Evolutionary conservation across 2,113 vertebrate genomes (phyloP).

Genomic region (Vanacampus margaritifer): DNA sequence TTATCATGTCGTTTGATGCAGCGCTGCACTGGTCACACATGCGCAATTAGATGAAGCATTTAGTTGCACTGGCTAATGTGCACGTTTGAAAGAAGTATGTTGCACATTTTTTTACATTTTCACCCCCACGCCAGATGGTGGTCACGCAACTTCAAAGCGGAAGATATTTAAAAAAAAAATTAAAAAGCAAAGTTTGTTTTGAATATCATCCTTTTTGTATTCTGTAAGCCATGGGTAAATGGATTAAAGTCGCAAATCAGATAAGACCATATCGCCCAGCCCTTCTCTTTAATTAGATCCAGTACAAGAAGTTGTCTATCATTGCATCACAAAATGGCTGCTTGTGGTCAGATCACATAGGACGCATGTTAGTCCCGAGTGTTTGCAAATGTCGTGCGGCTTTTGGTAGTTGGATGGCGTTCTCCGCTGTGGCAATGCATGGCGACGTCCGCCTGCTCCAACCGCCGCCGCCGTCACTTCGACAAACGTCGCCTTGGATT

Average conservation of each 20-base stretch:
- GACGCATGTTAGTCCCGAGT: neutral
- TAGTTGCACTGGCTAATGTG: too few species aligned
- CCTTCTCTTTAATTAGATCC: neutral
- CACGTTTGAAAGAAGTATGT: too few species aligned
- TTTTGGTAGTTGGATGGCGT: neutral
- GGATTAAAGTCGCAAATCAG: neutral
- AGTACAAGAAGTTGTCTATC: neutral
- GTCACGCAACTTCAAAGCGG: too few species aligned
- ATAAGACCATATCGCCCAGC: neutral
- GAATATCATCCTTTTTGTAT: too few species aligned
- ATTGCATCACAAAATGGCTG: neutral
- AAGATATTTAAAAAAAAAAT: too few species aligned
- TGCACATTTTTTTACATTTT: too few species aligned
- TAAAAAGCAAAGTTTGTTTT: too few species aligned
- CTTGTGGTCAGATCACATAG: neutral
- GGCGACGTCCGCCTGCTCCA: neutral
- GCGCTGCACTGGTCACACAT: too few species aligned
- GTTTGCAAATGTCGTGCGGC: neutral
- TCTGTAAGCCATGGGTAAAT: too few species aligned
- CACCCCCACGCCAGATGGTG: too few species aligned
- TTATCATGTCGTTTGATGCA: too few species aligned
- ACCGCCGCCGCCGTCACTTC: neutral
- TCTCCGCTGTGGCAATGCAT: constrained; percentile 4
- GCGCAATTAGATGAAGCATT: too few species aligned
- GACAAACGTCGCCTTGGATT: neutral